Base-by-base conservation (phyloP, 2,888 invertebrate genomes). In the Euphydryas editha region DNA sequence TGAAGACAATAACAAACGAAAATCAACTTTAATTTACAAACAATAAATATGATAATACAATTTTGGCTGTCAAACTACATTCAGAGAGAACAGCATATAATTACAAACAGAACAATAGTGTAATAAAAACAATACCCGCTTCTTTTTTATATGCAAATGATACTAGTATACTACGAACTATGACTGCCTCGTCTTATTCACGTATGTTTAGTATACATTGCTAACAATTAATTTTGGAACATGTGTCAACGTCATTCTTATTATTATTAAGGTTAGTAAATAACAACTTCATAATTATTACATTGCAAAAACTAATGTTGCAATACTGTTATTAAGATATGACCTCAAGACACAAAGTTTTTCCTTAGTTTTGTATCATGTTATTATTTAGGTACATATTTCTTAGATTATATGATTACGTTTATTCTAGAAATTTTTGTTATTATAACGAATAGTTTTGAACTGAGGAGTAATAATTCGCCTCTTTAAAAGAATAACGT, bases 81-180 rank as follows among this genome's bases (percentile, higher is more conserved):
- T 61, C 42, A 65, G 21, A 60, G 62, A 51, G 61, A 68, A 68
- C 57, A 60, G 46, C 60, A 36, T 44, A 71, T 70, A 62, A 70
- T 49, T 59, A 59, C 24, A 55, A n/a, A 18, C 49, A 62, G 70
- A 73, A 76, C 76, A 75, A 76, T 76, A 62, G 76, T 61, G 59
- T 56, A 68, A 73, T 73, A 78, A 76, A 74, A 76, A 76, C 71
- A 67, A 70, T 71, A 72, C 70, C 67, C 68, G 68, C 69, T 65
- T 67, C 62, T 67, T 66, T 75, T 77, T 76, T 72, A 71, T 73
- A 76, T 76, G 77, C 70, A 73, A 76, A 77, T 76, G 42, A 44
- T n/a, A n/a, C n/a, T n/a, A n/a, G n/a, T n/a, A n/a, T n/a, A n/a
- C n/a, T n/a, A n/a, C n/a, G n/a, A 57, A 59, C 36, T 44, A 55